Conservation (phyloP, 2,797 vertebrate genomes). For the Rallus crepitans region DNA sequence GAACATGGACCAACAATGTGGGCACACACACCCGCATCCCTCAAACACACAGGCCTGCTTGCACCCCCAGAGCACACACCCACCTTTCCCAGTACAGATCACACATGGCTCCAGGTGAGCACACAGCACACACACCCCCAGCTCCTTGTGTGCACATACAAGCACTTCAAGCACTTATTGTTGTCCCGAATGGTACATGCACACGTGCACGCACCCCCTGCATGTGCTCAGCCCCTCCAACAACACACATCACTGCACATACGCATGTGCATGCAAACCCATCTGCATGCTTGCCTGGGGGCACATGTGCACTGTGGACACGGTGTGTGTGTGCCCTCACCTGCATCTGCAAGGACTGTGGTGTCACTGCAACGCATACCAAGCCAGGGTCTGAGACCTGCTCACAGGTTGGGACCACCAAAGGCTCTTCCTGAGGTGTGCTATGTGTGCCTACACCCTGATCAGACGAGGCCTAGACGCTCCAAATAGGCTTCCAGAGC, state of each 20-base stretch:
- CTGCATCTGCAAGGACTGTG: accelerated
- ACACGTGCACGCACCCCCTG: accelerated
- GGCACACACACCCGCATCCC: neutral
- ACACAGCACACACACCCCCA: neutral
- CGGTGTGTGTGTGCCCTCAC: neutral
- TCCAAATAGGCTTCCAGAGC: neutral
- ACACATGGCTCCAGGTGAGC: neutral
- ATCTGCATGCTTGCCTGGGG: neutral
- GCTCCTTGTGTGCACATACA: accelerated
- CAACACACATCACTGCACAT: accelerated
- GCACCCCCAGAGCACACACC: too few relatives aligned
- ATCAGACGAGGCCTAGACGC: neutral
- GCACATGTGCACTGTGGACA: accelerated
- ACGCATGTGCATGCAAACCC: accelerated
- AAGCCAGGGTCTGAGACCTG: neutral
- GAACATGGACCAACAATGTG: accelerated
- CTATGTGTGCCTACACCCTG: neutral
- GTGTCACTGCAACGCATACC: accelerated
- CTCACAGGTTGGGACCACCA: accelerated
- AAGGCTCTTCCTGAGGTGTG: neutral
- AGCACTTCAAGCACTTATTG: neutral
- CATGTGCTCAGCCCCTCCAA: accelerated
- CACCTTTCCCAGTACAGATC: neutral
- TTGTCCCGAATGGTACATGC: neutral
- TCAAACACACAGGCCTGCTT: neutral